phyloP scores from a whole-genome alignment of 1,140 invertebrate genomes.

The Frieseomelitta varia region DNA sequence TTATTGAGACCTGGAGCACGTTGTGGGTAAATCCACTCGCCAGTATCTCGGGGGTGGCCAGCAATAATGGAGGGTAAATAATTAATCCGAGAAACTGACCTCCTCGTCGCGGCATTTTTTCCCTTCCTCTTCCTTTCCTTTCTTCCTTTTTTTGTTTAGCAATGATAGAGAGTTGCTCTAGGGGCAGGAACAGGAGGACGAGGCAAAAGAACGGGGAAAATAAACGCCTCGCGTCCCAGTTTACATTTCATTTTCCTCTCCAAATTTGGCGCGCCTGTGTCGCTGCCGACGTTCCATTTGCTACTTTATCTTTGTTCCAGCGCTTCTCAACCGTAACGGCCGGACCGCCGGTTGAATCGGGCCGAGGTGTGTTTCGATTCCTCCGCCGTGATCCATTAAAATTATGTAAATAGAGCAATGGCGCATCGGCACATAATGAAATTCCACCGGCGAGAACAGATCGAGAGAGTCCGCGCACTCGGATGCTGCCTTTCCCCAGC shows the following conservation, averaged over 20 bases:
- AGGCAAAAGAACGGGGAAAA: constrained; percentile 14
- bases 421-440: constrained; percentile 1
- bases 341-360: background rate
- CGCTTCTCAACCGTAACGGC: constrained; percentile 3
- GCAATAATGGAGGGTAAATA: background rate
- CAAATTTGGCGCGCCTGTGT: constrained; percentile 32
- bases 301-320: constrained; percentile 16
- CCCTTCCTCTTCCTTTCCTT: no score
- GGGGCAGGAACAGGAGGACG: background rate
- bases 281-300: constrained; percentile 22
- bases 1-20: no score
- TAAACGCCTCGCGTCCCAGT: constrained; percentile 25
- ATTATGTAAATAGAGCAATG: constrained; percentile 39
- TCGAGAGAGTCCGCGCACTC: background rate
- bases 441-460: background rate
- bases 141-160: background rate
- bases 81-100: constrained; percentile 7
- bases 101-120: background rate
- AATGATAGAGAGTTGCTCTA: background rate
- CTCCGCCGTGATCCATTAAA: constrained; percentile 16
- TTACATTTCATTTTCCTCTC: constrained; percentile 45
- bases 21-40: background rate
- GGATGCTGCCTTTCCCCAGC: background rate
- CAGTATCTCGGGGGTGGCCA: background rate
- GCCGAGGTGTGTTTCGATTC: constrained; percentile 26